Evolutionary conservation across 2,888 invertebrate species (phyloP), one percentile per base, ranked within the genome.

Genomic region (Microctonus brassicae): DNA sequence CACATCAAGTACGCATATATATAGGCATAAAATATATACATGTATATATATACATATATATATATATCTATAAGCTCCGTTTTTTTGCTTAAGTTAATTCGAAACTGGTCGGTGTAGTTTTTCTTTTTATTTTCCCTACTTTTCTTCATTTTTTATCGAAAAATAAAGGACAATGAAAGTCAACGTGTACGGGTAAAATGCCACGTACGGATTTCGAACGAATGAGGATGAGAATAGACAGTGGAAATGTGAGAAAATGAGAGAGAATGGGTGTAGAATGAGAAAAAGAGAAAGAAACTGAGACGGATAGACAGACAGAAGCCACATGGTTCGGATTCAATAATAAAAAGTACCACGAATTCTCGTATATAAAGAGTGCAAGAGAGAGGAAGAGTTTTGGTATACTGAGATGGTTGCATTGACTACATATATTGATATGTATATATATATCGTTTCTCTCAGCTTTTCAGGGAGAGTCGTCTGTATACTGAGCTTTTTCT

Each of bases 361-460:
- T 26, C 22, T 22, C n/a, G 36, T 24, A 33, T 33, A 58, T 13
- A 26, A 33, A 29, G 29, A 7, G 29, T 5, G 29, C 3, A 7
- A 29, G 29, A 29, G 7, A 29, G 47, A 47, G 47, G 1, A 17
- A 47, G 47, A n/a, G n/a, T n/a, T n/a, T n/a, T n/a, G n/a, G n/a
- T n/a, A n/a, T 47, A 47, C 17, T 17, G 9, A 17, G 33, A 33
- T 33, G 58, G 17, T 58, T 29, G 13, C 57, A 36, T 42, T 36
- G 42, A 42, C 57, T 24, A 29, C 29, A 3, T 7, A 29, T 29
- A 11, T n/a, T n/a, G n/a, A n/a, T n/a, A n/a, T n/a, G n/a, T 39
- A 39, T 57, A 67, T 22, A 34, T 57, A 24, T 39, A 67, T 9
- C 70, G 73, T 70, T 36, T 70, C 65, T 75, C 74, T 72, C 67